These are phyloP conservation scores for Drosophila triauraria DNA, from an alignment of 1,140 invertebrate genomes.

Conservation along the genomic window DNA sequence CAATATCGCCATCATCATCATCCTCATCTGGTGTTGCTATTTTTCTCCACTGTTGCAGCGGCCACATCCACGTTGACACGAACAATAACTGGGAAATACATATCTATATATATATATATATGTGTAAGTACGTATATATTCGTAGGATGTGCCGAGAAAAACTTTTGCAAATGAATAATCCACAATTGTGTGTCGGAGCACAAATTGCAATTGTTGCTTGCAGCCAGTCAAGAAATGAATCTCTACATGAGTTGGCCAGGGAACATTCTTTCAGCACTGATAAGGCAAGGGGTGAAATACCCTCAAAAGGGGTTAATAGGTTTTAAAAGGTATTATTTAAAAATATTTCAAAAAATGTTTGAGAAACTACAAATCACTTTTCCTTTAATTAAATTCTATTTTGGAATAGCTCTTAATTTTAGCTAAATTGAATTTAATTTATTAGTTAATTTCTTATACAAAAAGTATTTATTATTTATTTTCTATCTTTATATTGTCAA, in stretches of 20 bases:
- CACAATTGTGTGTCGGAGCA: slow-evolving; percentile 71
- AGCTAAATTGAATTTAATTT: no score
- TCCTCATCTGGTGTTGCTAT: slow-evolving; percentile 34
- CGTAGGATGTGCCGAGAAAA: slow-evolving; percentile 52
- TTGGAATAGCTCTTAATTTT: no score
- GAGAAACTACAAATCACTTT: no score
- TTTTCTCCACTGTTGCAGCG: slow-evolving; percentile 12
- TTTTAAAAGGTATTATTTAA: background rate
- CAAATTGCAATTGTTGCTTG: slow-evolving; percentile 80
- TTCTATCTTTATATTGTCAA: no score
- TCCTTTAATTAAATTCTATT: no score
- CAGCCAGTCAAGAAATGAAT: slow-evolving; percentile 65
- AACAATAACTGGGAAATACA: slow-evolving; percentile 37
- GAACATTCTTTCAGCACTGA: background rate
- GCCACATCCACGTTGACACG: slow-evolving; percentile 45
- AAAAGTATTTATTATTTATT: no score
- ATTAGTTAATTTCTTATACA: no score
- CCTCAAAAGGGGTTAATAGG: background rate
- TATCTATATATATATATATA: background rate
- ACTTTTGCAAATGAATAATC: slow-evolving; percentile 77
- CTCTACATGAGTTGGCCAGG: slow-evolving; percentile 36
- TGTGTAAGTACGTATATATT: slow-evolving; percentile 16
- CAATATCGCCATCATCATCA: slow-evolving; percentile 49
- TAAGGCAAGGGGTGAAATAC: background rate
- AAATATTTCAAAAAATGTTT: background rate